Base-by-base conservation (phyloP, 2,888 invertebrate genomes). In the Cataglyphis altisquamis region DNA sequence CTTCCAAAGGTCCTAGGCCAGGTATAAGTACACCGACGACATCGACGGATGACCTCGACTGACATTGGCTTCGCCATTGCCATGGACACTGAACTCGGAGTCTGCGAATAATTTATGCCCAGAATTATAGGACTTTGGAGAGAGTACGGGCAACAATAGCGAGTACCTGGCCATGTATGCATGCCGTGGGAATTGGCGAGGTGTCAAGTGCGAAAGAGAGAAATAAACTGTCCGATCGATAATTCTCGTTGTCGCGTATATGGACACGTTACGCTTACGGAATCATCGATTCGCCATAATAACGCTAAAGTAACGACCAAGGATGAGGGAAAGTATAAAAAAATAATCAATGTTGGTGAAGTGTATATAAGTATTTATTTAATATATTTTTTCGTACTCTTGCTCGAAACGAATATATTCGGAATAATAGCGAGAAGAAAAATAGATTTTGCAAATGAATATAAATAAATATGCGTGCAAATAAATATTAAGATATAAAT, bases 31-130 rank as follows among this genome's bases (percentile, higher is more conserved):
- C 3, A 36, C 10, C 55, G 68, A n/a, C 68, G 36, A 25, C 63
- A 52, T 1, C 70, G 73, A 15, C 41, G 48, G n/a, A 48, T 48
- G 57, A 78, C 78, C 78, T 66, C 82, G 67, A 67, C 25, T 67
- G 78, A 82, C 82, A 82, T 82, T 82, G 82, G 78, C 78, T 77
- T 82, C 25, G 66, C 75, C 82, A 82, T 82, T 82, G 82, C 82
- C 82, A 75, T 75, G 75, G 77, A 57, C 82, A 66, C 57, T 60
- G 60, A 75, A 77, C 82, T 78, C 82, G 36, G 66, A 82, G 66
- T 77, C 82, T 77, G 77, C 41, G 60, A 77, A 66, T 78, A 82
- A 82, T 82, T 82, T 78, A 82, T 77, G 55, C 29, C 45, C 45
- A 48, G 78, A 66, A 66, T 81, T 82, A 60, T 45, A 75, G 82